Base-by-base conservation (phyloP, 2,113 vertebrate species). In the Seriola rivoliana region DNA sequence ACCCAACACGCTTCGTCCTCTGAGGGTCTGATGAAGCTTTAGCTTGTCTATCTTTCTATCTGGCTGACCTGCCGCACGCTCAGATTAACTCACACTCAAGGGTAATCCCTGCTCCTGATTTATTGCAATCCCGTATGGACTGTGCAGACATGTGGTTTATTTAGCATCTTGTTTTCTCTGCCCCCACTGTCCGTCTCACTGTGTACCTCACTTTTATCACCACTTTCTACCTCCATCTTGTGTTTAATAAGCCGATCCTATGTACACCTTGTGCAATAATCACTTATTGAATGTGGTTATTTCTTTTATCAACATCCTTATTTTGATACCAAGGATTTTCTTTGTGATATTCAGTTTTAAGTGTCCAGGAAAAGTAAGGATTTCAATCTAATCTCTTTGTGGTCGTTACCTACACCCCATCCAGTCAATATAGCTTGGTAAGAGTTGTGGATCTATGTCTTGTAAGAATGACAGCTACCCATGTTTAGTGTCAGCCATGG, bases 91-190 rank as follows among this genome's bases (percentile, higher is more conserved):
- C 78, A 19, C 80, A 70, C 81, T 84, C 74, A 57, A 23, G 66
- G 17, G 78, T 93, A 94, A 94, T 93, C 91, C 88, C 71, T 54
- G 85, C 75, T 84, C 44, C 80, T 89, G 81, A 81, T 89, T 92
- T 84, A 75, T 76, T 71, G 58, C 85, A 90, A 82, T 90, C 81
- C 85, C 50, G 5, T 58, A 75, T 36, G 32, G 81, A 85, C 74
- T 75, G 58, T 70, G 54, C 68, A 54, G 62, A 81, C 81, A 14
- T 59, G 71, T 34, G 81, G 54, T 79, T 82, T 62, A 76, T 78
- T 81, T 75, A 71, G 75, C 62, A 40, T 74, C 73, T 64, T 74
- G 11, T 80, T 70, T 78, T 50, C 23, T 69, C 29, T 60, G n/a
- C 73, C n/a, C 36, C 65, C 32, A 8, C 69, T 21, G 32, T 72